A percentile compares a stretch with the other conserved stretches of the same genome.
Conservation (phyloP, 2,797 vertebrate species). For the Sylvia borin region DNA sequence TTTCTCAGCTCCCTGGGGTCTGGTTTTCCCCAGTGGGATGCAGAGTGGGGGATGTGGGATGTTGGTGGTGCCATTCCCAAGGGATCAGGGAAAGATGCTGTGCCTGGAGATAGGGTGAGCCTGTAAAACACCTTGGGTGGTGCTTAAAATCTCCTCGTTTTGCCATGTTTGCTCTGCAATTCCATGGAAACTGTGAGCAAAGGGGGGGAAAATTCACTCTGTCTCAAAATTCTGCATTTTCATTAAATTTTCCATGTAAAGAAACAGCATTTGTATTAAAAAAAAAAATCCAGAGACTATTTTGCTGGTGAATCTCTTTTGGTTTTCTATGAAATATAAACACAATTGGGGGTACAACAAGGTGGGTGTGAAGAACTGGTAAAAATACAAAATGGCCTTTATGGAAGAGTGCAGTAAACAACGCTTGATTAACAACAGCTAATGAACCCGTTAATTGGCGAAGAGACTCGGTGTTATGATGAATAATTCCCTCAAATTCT, state of each 20-base stretch:
- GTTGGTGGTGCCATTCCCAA: fast-evolving
- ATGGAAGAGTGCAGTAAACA: constrained; percentile 43
- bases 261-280: not conserved
- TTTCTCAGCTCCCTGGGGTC: not conserved
- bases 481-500: constrained; percentile 64
- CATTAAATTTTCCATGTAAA: not conserved
- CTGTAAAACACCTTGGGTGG: not conserved
- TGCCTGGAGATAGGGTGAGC: not conserved
- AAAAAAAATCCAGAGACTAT: not conserved
- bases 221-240: not conserved
- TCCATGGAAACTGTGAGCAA: not conserved
- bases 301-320: not conserved
- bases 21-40: not conserved
- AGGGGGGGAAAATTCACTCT: fast-evolving
- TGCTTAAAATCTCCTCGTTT: too few relatives aligned
- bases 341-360: not conserved
- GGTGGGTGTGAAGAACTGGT: not conserved
- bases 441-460: constrained; percentile 54
- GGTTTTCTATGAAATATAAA: not conserved
- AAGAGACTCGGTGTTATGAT: constrained; percentile 41
- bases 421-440: constrained; percentile 59
- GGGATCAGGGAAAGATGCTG: fast-evolving
- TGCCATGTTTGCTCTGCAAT: not conserved
- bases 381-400: constrained; percentile 8
- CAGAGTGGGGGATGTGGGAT: fast-evolving